Conservation (phyloP, 2,113 vertebrate species). For the Cyprinodon tularosa region DNA sequence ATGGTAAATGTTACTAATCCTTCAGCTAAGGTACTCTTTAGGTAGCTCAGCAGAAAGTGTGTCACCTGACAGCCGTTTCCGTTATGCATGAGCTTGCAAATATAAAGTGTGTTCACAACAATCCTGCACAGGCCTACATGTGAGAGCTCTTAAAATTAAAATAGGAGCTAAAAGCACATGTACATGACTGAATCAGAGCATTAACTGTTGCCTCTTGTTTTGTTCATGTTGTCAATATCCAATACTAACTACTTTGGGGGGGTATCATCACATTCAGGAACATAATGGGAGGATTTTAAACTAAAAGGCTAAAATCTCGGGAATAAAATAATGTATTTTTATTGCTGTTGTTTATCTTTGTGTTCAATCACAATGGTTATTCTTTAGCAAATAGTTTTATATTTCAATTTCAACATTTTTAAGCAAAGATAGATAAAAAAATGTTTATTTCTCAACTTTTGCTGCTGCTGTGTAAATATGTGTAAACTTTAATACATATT, state of each 20-base stretch:
- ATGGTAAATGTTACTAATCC: slow-evolving; percentile 51
- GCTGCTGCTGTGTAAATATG: too few relatives aligned
- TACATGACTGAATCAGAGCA: slow-evolving; percentile 18
- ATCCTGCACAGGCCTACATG: neutral
- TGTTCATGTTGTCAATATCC: slow-evolving; percentile 36
- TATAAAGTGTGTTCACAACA: neutral
- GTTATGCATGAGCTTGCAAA: slow-evolving; percentile 1
- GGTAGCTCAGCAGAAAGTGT: slow-evolving; percentile 47
- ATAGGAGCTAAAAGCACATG: neutral
- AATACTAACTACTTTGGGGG: slow-evolving; percentile 30
- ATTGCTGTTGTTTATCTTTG: neutral
- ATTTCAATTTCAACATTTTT: too few relatives aligned
- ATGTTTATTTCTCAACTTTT: too few relatives aligned
- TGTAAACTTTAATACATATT: too few relatives aligned
- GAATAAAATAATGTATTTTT: neutral
- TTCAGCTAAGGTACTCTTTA: slow-evolving; percentile 51
- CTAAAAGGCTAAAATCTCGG: too few relatives aligned
- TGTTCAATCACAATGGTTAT: neutral
- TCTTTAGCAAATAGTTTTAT: neutral
- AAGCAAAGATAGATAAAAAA: too few relatives aligned
- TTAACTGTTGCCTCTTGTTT: slow-evolving; percentile 7
- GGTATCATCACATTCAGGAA: neutral
- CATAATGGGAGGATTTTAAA: neutral
- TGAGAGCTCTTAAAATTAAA: slow-evolving; percentile 8
- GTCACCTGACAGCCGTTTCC: slow-evolving; percentile 15